Conservation (phyloP, 2,888 invertebrate genomes). For the Brassicogethes aeneus region DNA sequence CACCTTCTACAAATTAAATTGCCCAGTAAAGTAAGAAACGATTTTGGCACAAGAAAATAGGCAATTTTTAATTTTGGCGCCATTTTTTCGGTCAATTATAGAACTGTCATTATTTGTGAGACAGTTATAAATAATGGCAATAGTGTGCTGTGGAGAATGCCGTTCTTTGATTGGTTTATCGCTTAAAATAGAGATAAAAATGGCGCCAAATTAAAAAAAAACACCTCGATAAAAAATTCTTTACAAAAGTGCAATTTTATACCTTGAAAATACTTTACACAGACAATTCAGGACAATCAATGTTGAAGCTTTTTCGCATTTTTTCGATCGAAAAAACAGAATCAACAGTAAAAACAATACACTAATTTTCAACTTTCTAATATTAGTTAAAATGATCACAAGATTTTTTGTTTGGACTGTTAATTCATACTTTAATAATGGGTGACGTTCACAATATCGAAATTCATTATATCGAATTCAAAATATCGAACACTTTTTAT, state of each 20-base stretch:
- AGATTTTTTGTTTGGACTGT: conserved; percentile 18
- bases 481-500: too few species aligned
- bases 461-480: too few species aligned
- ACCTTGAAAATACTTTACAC: background rate
- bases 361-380: conserved; percentile 4
- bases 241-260: background rate
- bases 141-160: too few species aligned
- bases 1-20: conserved; percentile 24
- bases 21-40: too few species aligned
- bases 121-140: too few species aligned
- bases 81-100: too few species aligned
- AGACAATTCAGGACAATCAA: conserved; percentile 10
- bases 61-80: too few species aligned
- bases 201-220: too few species aligned
- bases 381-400: conserved; percentile 15
- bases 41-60: too few species aligned
- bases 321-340: conserved; percentile 7
- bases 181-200: too few species aligned
- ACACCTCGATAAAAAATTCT: background rate
- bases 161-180: too few species aligned
- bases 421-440: conserved; percentile 13
- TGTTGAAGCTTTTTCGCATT: conserved; percentile 13
- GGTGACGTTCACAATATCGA: conserved; percentile 1
- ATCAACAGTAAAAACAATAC: conserved; percentile 16
- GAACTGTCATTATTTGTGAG: too few species aligned